phyloP scores from a whole-genome alignment of 2,888 invertebrate species.

The Volucella bombylans region DNA sequence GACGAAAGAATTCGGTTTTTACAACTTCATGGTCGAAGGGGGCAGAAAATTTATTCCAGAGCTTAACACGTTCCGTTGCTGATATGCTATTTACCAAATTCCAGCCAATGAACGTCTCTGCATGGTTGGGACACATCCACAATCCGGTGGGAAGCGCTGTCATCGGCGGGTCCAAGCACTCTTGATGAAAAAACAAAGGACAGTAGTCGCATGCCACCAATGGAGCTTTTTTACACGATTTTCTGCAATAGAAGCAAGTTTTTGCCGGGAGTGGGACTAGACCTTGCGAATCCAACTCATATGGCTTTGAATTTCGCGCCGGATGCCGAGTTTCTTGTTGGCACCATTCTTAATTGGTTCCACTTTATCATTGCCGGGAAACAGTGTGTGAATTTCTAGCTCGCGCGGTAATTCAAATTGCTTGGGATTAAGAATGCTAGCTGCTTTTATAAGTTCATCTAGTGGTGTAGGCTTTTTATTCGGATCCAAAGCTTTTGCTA shows the following conservation, averaged over 20 bases:
- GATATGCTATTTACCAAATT: constrained; percentile 91
- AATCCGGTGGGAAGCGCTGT: constrained; percentile 92
- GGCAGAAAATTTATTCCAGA: constrained; percentile 93
- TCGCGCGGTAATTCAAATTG: constrained; percentile 95
- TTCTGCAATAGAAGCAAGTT: constrained; percentile 92
- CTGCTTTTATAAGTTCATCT: constrained; percentile 91
- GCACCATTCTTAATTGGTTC: constrained; percentile 79
- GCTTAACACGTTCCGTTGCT: constrained; percentile 92
- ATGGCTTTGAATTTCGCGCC: constrained; percentile 82
- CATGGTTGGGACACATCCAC: constrained; percentile 99
- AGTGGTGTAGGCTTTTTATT: constrained; percentile 85
- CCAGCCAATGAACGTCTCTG: constrained; percentile 93
- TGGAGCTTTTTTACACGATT: constrained; percentile 92
- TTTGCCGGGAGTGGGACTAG: constrained; percentile 92
- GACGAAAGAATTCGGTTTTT: constrained; percentile 93
- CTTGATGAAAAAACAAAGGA: constrained; percentile 93
- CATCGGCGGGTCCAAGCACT: constrained; percentile 96
- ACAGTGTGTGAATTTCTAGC: constrained; percentile 88
- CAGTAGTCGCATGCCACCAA: constrained; percentile 97
- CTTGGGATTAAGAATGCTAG: constrained; percentile 92
- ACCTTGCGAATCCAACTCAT: constrained; percentile 84
- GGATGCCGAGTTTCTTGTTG: constrained; percentile 77
- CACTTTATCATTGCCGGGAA: constrained; percentile 91
- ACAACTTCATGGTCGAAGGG: constrained; percentile 93
- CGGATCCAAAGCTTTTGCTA: constrained; percentile 80